Percentiles rank a stretch among this genome's conserved stretches.
Evolutionary conservation across 2,797 vertebrate species (phyloP).

Genomic region (Mastacembelus armatus): DNA sequence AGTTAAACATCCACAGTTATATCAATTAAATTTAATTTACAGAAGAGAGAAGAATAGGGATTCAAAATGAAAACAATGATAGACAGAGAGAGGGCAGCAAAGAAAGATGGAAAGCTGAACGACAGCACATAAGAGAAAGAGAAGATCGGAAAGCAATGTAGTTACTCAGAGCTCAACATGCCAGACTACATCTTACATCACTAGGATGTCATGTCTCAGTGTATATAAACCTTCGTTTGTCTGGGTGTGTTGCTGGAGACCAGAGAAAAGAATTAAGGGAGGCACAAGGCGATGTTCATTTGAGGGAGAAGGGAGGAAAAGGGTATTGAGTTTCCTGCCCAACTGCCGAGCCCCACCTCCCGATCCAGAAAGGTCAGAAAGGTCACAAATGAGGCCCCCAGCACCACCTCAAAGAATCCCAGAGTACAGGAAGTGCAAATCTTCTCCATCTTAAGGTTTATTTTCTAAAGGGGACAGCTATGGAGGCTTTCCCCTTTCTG

Average conservation of each 20-base stretch:
- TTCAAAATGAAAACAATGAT: background rate
- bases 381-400: slow-evolving; percentile 51
- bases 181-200: slow-evolving; percentile 47
- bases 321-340: slow-evolving; percentile 68
- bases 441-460: slow-evolving; percentile 50
- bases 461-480: slow-evolving; percentile 40
- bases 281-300: slow-evolving; percentile 13
- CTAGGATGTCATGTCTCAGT: slow-evolving; percentile 47
- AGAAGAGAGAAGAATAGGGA: background rate
- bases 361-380: slow-evolving; percentile 53
- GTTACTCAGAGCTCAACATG: no score
- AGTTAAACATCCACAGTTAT: no score
- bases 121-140: slow-evolving; percentile 18
- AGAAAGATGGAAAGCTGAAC: background rate
- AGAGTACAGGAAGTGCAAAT: slow-evolving; percentile 71
- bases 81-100: slow-evolving; percentile 37
- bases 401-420: slow-evolving; percentile 55
- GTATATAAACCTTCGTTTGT: slow-evolving; percentile 37
- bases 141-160: slow-evolving; percentile 15
- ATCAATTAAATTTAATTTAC: no score
- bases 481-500: slow-evolving; percentile 1
- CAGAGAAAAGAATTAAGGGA: slow-evolving; percentile 14
- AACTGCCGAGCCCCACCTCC: slow-evolving; percentile 1
- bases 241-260: slow-evolving; percentile 12
- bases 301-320: slow-evolving; percentile 28